A percentile compares a stretch with the other conserved stretches of the same genome.
Conservation (phyloP, 2,888 invertebrate genomes). For the Loripinus fragilis region DNA sequence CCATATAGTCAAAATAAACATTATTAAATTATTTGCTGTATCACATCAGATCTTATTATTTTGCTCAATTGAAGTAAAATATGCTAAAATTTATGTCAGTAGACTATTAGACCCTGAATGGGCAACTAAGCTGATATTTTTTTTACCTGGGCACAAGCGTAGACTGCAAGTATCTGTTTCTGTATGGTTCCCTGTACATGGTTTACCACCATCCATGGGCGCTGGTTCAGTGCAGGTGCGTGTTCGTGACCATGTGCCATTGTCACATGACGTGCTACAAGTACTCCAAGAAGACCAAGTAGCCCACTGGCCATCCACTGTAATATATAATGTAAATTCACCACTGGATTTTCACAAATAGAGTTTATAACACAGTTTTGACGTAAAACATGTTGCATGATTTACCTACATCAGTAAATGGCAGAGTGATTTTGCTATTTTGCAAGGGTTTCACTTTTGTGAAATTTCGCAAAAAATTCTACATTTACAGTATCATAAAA, state of each 20-base stretch:
- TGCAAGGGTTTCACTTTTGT: no score
- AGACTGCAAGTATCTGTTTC: constrained; percentile 13
- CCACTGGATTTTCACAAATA: no score
- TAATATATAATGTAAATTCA: no score
- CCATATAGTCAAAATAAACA: no score
- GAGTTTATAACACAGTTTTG: no score
- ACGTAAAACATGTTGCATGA: no score
- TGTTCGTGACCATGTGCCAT: constrained; percentile 25
- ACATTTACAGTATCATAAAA: no score
- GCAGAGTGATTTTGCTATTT: no score
- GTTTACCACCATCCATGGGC: constrained; percentile 30
- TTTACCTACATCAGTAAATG: no score
- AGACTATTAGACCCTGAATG: not conserved
- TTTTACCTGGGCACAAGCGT: not conserved
- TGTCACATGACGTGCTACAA: constrained; percentile 45
- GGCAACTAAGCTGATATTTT: not conserved
- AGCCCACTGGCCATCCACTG: constrained; percentile 48
- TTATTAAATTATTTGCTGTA: not conserved
- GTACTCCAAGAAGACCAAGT: constrained; percentile 37
- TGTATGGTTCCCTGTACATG: constrained; percentile 12
- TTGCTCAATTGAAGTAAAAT: not conserved
- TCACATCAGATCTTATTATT: not conserved
- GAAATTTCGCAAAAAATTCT: no score
- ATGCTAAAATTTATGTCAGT: no score
- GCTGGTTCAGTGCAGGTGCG: constrained; percentile 38